These are phyloP conservation scores for Acanthosepion pharaonis DNA, from an alignment of 2,888 invertebrate genomes.

Conservation along the genomic window DNA sequence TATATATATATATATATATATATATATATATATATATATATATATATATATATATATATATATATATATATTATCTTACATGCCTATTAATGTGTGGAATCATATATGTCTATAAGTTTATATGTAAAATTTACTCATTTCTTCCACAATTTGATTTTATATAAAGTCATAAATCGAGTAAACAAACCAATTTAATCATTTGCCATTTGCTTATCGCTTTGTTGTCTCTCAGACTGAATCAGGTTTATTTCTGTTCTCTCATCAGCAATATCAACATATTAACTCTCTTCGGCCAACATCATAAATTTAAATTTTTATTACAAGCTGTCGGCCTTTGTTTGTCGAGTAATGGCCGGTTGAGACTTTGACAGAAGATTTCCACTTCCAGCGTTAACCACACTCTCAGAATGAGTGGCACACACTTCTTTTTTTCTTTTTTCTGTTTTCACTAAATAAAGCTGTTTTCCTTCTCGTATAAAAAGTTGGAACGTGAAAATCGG, in stretches of 20 bases:
- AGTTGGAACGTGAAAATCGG: background rate
- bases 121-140: background rate
- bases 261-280: background rate
- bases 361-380: background rate
- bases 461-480: background rate
- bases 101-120: background rate
- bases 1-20: background rate
- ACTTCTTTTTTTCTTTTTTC: background rate
- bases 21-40: background rate
- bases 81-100: background rate
- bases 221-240: background rate
- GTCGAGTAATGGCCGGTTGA: background rate
- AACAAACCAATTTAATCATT: slow-evolving; percentile 21
- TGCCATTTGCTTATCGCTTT: slow-evolving; percentile 8
- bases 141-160: background rate
- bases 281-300: slow-evolving; percentile 33
- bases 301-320: background rate
- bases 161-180: background rate
- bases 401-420: background rate
- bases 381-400: background rate
- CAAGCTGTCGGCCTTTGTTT: background rate
- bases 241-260: background rate
- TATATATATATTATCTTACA: background rate
- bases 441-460: background rate
- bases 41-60: background rate